Base-by-base conservation (phyloP, 2,797 vertebrate genomes). In the Decapterus maruadsi region DNA sequence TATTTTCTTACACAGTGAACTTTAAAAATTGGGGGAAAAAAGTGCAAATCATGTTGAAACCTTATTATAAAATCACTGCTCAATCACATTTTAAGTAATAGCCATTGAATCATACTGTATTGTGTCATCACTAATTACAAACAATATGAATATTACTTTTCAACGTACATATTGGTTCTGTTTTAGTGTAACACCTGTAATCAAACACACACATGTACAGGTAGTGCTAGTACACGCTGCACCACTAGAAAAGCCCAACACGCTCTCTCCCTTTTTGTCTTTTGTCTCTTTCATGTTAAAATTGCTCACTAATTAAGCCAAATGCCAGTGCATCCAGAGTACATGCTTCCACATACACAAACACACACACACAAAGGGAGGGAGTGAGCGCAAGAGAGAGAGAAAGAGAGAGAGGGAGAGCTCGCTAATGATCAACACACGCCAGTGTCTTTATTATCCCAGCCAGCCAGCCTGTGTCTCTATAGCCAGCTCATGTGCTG, bases 391-490 rank as follows among this genome's bases (percentile, higher is more conserved):
- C 56, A 22, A 72, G 57, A 78, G 57, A 58, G 59, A 61, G 73
- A 77, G 60, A 78, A 54, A 58, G 59, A 61, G 73, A 62, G 58
- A 40, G 29, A 75, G 77, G 57, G 68, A 54, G 74, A 79, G 83
- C 75, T 78, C 86, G 91, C 88, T 93, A 92, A 94, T 93, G 91
- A 93, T 90, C 87, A 91, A 84, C 88, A 86, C 45, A 89, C 80
- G 59, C 85, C 87, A 89, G 91, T 55, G 65, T 91, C 93, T 92
- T 93, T 93, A 93, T 93, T 91, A 93, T 90, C 88, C 77, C 81
- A 77, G 74, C 82, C 89, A 87, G 78, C 60, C 80, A 76, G 85
- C 60, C 86, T 74, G 84, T 90, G 86, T 91, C 85, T 90, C 86
- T 78, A 16, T 81, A 84, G 85, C 81, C 60, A 77, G 68, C 76